These are phyloP conservation scores for Phragmatobia fuliginosa DNA, from an alignment of 2,888 invertebrate genomes.

Conservation along the genomic window DNA sequence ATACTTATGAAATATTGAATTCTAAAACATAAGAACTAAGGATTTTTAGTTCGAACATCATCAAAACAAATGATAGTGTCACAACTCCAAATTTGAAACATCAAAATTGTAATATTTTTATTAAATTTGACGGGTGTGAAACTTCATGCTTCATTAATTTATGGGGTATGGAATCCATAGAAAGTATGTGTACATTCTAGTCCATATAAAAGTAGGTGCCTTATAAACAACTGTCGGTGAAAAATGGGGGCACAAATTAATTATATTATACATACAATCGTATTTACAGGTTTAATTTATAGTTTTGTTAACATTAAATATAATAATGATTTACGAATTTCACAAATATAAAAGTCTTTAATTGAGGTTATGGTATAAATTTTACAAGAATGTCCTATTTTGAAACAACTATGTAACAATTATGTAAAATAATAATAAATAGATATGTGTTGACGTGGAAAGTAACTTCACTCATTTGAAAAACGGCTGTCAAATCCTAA, in stretches of 20 bases:
- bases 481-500: neutral
- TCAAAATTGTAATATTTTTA: neutral
- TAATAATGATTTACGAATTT: conserved; percentile 11
- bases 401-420: neutral
- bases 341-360: conserved; percentile 18
- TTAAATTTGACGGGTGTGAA: neutral
- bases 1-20: neutral
- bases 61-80: neutral
- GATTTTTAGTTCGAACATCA: neutral
- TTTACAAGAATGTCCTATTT: neutral
- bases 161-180: neutral
- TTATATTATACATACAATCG: conserved; percentile 23
- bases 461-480: neutral
- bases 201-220: neutral
- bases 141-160: neutral
- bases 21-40: neutral
- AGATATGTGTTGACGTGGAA: neutral
- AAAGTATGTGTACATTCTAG: neutral
- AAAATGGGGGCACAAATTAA: conserved; percentile 24
- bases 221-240: conserved; percentile 8
- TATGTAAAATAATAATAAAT: neutral
- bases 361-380: conserved; percentile 24
- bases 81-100: neutral
- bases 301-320: conserved; percentile 19
- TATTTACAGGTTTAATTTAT: conserved; percentile 16